Conservation (phyloP, 64 coral and sea anemone species). For the Orbicella faveolata region DNA sequence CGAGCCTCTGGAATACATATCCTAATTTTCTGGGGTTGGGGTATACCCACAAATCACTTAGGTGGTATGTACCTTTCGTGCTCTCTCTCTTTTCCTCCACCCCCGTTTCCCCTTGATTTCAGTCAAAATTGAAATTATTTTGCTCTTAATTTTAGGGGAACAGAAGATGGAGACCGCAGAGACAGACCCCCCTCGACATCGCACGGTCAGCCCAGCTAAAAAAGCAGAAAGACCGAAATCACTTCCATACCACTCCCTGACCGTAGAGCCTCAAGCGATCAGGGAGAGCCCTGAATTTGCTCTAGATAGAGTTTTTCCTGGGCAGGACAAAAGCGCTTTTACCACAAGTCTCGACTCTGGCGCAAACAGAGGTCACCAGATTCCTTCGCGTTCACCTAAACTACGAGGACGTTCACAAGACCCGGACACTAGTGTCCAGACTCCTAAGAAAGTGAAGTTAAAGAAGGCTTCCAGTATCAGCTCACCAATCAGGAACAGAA, state of each 20-base stretch:
- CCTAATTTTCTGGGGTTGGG: no score
- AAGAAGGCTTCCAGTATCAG: slow-evolving; percentile 67
- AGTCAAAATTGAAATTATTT: background rate
- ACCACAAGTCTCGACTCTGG: slow-evolving; percentile 2
- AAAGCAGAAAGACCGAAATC: slow-evolving; percentile 61
- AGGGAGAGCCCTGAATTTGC: slow-evolving; percentile 26
- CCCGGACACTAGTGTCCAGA: background rate
- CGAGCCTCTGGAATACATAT: no score
- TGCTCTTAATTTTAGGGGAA: slow-evolving; percentile 11
- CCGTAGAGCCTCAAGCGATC: background rate
- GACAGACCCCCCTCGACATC: background rate
- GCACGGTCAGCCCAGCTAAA: background rate
- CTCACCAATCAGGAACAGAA: slow-evolving; percentile 31
- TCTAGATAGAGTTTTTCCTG: background rate
- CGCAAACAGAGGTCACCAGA: background rate
- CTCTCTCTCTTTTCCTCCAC: background rate
- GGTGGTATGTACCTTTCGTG: background rate
- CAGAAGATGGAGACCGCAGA: slow-evolving; percentile 13
- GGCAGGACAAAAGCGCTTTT: background rate
- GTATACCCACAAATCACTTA: no score
- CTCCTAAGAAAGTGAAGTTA: slow-evolving; percentile 47
- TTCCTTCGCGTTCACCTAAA: background rate
- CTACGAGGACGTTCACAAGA: background rate
- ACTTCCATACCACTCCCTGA: slow-evolving; percentile 4
- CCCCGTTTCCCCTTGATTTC: background rate